Evolutionary conservation across 2,888 invertebrate species (phyloP).

Genomic region (Drosophila nr. fundita): DNA sequence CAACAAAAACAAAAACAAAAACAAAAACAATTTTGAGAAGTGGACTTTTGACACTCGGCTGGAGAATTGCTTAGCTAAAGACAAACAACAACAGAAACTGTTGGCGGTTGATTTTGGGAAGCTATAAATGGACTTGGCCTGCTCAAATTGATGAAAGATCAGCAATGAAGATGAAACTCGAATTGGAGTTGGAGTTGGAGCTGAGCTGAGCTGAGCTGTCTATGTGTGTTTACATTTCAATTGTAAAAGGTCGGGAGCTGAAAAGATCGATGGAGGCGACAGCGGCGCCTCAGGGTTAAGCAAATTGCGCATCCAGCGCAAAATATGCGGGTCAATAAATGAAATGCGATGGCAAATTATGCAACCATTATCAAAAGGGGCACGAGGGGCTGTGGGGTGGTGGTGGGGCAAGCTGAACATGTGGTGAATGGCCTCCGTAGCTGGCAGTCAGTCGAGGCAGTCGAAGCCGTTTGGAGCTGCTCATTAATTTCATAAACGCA

Average conservation of each 20-base stretch:
- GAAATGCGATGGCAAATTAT: conserved; percentile 61
- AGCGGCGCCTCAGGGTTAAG: conserved; percentile 63
- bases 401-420: background rate
- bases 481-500: conserved; percentile 79
- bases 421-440: conserved; percentile 30
- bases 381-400: background rate
- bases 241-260: conserved; percentile 64
- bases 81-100: conserved; percentile 51
- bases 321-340: conserved; percentile 79
- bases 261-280: conserved; percentile 42
- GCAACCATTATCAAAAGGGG: conserved; percentile 54
- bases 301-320: conserved; percentile 58
- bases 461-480: conserved; percentile 55
- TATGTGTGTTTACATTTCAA: conserved; percentile 75
- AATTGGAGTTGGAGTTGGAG: background rate
- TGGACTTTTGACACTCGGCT: conserved; percentile 57
- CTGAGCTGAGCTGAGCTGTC: background rate
- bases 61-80: conserved; percentile 36
- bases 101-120: conserved; percentile 25
- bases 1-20: conserved; percentile 21
- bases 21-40: conserved; percentile 4
- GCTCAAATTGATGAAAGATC: conserved; percentile 36
- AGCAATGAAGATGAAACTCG: background rate
- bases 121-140: conserved; percentile 21
- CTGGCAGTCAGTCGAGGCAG: conserved; percentile 10